Base-by-base conservation (phyloP, 2,113 vertebrate genomes). In the Rostratula benghalensis region DNA sequence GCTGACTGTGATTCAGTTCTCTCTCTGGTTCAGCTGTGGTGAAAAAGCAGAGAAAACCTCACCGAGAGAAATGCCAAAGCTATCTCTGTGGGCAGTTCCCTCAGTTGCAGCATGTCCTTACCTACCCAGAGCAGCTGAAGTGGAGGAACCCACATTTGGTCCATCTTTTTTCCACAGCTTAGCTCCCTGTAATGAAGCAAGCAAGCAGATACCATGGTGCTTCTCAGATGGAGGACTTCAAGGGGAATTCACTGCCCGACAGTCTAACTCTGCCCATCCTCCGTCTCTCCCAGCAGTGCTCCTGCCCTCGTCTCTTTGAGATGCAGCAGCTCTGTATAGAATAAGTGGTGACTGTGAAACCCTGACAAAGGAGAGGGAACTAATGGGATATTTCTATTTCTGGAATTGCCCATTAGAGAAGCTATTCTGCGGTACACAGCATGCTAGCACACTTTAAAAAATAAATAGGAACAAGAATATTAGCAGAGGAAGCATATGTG, bases 361-460 rank as follows among this genome's bases (percentile, higher is more conserved):
- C 33, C 78, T 76, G 35, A 96, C 89, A 94, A 94, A 95, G 63
- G 84, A 95, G 41, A 82, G 46, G 7, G 46, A 95, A 69, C 31
- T 69, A 93, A 93, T 96, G 84, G 87, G 82, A 91, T 94, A 88
- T 93, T 95, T 94, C 95, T 97, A 96, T 97, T 97, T 95, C 94
- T 95, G 93, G 96, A 95, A 87, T 41, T 95, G 93, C 89, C 95
- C 87, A 96, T 96, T 97, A 97, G 75, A 90, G 90, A 91, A 94
- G 63, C 83, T 94, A 56, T 94, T 96, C 88, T 94, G 18, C 88
- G 63, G 75, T 67, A 70, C 68, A 8, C 94, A 92, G 93, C 87
- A 95, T 67, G 95, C 78, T 78, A 80, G 70, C 6, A 3, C 84
- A 88, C 61, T 95, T 94, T 31, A 57, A 89, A 96, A 97, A 97